Evolutionary conservation across 1,140 invertebrate genomes (phyloP), one percentile per base, ranked within the genome.

Genomic region (Panagrolaimus sp.): DNA sequence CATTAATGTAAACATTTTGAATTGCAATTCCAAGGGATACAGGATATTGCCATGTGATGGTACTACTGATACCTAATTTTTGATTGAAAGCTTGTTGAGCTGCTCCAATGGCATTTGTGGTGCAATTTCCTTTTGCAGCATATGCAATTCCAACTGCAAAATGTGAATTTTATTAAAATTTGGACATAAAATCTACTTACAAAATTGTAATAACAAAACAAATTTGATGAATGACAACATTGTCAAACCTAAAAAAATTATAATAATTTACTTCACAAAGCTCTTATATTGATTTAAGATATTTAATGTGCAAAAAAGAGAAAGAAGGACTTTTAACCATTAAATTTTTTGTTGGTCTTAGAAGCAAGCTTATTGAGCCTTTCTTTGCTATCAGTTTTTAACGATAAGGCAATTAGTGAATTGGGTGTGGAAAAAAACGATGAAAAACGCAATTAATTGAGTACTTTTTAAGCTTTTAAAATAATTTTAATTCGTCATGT

Each of bases 161-260:
- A 52, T 52, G 7, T 52, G 28, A 17, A 58, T 26, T 24, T 24
- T n/a, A 38, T 38, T 38, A 38, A 38, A 38, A 7, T 4, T 21
- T 2, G 2, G 21, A 21, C 17, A 58, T 21, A 2, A 26, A 4
- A n/a, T 28, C 0, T 26, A 58, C 21, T 48, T 48, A 24, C 47
- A 48, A 24, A 3, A n/a, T 28, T 12, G 21, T 12, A 58, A 58
- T n/a, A 58, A 58, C 12, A 21, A 24, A 58, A 58, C 52, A 21
- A 12, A 58, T 21, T 58, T 58, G 52, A 17, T 28, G 28, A 28
- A n/a, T 58, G 52, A 58, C 52, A 28, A 26, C 52, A 58, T 58
- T 58, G 52, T 58, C 12, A 58, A 58, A 58, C 52, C 52, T 58
- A 28, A 58, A 58, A 58, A 21, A 26, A 58, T 26, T 58, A 26